Conservation (phyloP, 2,797 vertebrate genomes). For the Apogon talboti region DNA sequence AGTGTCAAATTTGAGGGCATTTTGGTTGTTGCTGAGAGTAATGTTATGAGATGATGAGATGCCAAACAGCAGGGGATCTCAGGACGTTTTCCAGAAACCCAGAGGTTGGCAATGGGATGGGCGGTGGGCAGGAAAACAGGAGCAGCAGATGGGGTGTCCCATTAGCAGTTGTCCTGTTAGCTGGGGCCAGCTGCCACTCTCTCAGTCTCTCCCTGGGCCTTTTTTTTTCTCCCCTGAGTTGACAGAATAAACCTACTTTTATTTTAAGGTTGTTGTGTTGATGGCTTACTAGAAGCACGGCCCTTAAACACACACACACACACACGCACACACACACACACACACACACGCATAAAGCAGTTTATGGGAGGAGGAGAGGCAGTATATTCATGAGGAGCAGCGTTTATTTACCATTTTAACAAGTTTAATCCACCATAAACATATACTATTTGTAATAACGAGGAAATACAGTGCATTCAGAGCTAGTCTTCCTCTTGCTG, state of each 20-base stretch:
- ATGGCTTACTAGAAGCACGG: conserved; percentile 15
- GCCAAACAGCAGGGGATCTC: conserved; percentile 49
- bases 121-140: conserved; percentile 53
- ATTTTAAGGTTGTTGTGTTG: conserved; percentile 42
- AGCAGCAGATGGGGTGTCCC: conserved; percentile 77
- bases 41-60: conserved; percentile 52
- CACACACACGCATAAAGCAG: conserved; percentile 15
- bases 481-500: too few relatives aligned
- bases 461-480: too few relatives aligned
- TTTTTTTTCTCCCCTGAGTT: conserved; percentile 53
- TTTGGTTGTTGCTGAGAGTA: conserved; percentile 50
- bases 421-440: too few relatives aligned
- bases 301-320: conserved; percentile 5
- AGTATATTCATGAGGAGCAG: too few relatives aligned
- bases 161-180: conserved; percentile 74
- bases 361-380: not conserved
- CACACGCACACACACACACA: conserved; percentile 8
- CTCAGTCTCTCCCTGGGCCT: conserved; percentile 59
- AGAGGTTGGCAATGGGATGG: conserved; percentile 59
- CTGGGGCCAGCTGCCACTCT: conserved; percentile 76
- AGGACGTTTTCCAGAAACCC: conserved; percentile 61
- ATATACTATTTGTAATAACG: too few relatives aligned
- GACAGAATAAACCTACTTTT: conserved; percentile 48
- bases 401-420: not conserved
- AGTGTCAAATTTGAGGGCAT: conserved; percentile 27